Base-by-base conservation (phyloP, 2,797 vertebrate genomes). In the Cygnus olor region DNA sequence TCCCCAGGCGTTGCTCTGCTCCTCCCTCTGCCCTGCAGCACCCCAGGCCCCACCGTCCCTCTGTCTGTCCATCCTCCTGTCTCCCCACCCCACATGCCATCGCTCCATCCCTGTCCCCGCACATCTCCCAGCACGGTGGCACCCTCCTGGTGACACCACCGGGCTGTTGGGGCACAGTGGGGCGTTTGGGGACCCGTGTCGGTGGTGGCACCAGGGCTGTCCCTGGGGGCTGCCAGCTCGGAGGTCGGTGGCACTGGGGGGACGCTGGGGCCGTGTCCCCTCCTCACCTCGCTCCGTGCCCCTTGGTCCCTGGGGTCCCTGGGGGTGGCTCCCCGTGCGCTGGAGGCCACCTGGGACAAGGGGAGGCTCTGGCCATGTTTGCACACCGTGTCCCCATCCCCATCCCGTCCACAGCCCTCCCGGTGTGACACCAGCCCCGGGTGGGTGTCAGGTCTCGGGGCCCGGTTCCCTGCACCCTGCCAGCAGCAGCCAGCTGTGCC, bases 341-440 rank as follows among this genome's bases (percentile, higher is more conserved):
- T 32, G 64, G 42, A 47, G 28, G 24, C 24, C 49, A 14, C 13
- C 24, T 7, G 10, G 36, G 24, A 27, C 13, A 24, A 11, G 21
- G 36, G 34, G 7, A 15, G 18, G 54, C 28, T 25, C 56, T 30
- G 57, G 22, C 14, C 36, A 22, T 17, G 36, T 44, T 60, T 11
- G 4, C 14, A 13, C 49, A 11, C 49, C 49, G 13, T 14, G 49
- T 25, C 49, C 6, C 45, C 45, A 21, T 21, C 45, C 19, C 12
- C 45, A 38, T 38, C 38, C 38, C 2, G 11, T 15, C 77, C n/a
- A 27, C 16, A 1, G 6, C 6, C 13, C n/a, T 11, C 16, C 14
- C 3, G 0, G 18, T 1, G 5, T 49, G 53, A 27, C 6, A 1
- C 34, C 14, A 11, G 49, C 64, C 63, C 77, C 6, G 2, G 49